These are phyloP conservation scores for Cinara cedri DNA, from an alignment of 2,888 invertebrate genomes.

Conservation along the genomic window DNA sequence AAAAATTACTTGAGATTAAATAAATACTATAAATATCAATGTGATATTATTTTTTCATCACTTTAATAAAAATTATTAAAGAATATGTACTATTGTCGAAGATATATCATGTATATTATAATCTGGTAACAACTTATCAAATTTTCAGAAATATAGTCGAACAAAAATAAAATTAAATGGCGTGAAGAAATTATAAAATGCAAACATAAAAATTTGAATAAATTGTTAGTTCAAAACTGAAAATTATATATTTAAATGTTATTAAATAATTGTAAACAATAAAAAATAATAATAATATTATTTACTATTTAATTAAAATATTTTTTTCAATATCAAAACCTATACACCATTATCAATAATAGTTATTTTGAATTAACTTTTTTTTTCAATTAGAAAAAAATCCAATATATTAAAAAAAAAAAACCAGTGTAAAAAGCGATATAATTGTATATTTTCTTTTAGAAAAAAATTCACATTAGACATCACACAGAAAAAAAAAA, in stretches of 20 bases:
- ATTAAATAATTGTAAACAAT: conserved; percentile 26
- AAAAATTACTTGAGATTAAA: neutral
- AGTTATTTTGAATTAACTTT: conserved; percentile 24
- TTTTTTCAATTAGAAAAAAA: conserved; percentile 23
- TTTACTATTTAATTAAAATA: conserved; percentile 19
- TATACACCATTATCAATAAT: conserved; percentile 3
- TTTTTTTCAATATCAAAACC: conserved; percentile 26
- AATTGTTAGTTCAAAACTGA: conserved; percentile 3
- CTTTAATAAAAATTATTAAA: neutral
- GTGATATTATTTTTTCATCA: neutral
- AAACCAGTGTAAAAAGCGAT: conserved; percentile 50
- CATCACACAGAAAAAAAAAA: conserved; percentile 56
- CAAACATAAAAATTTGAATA: conserved; percentile 16
- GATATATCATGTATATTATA: neutral
- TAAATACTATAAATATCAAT: neutral
- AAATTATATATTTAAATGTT: conserved; percentile 13
- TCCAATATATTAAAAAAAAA: conserved; percentile 24
- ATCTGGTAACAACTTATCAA: neutral
- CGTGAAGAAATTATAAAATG: neutral
- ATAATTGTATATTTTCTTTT: conserved; percentile 57
- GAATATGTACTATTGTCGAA: neutral
- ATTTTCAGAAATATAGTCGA: neutral
- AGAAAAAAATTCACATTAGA: conserved; percentile 57
- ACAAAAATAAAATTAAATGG: neutral
- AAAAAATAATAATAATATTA: conserved; percentile 7